Base-by-base conservation (phyloP, 2,113 vertebrate genomes). In the Seriola quinqueradiata region DNA sequence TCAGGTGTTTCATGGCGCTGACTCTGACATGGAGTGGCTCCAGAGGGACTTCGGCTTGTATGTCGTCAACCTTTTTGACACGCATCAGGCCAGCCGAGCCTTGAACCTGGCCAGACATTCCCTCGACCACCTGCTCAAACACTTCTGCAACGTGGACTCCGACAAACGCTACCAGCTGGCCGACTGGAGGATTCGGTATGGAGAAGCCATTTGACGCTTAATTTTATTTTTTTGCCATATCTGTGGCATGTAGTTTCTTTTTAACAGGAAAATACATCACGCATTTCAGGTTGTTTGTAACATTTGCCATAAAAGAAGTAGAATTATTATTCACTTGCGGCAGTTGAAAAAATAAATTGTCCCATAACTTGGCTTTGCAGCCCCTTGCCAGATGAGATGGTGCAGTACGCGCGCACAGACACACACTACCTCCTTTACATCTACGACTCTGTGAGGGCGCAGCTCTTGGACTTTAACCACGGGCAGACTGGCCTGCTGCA, bases 91-190 rank as follows among this genome's bases (percentile, higher is more conserved):
- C 0, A 96, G 98, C 1, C 96, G 98, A 48, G 92, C 96, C 40
- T 96, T 99, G 40, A 98, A 95, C 90, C 95, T 98, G 58, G 97
- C 96, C 84, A 93, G 97, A 52, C 95, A 99, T 88, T 99, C 98
- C 0, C 94, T 99, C 19, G 98, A 99, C 46, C 96, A 99, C 50
- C 93, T 99, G 76, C 95, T 99, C 28, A 97, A 96, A 77, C 90
- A 96, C 25, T 99, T 96, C 89, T 99, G 98, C 83, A 76, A 0
- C 0, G 95, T 98, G 71, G 92, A 96, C 17, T 93, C 97, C 0
- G 96, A 99, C 93, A 99, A 99, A 90, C 96, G 96, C 82, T 99
- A 97, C 89, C 98, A 99, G 90, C 95, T 99, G 78, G 98, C 98
- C 0, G 98, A 99, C 87, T 99, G 98, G 98, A 96, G 98, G 81